Base-by-base conservation (phyloP, 2,888 invertebrate species). In the Mechanitis messenoides region DNA sequence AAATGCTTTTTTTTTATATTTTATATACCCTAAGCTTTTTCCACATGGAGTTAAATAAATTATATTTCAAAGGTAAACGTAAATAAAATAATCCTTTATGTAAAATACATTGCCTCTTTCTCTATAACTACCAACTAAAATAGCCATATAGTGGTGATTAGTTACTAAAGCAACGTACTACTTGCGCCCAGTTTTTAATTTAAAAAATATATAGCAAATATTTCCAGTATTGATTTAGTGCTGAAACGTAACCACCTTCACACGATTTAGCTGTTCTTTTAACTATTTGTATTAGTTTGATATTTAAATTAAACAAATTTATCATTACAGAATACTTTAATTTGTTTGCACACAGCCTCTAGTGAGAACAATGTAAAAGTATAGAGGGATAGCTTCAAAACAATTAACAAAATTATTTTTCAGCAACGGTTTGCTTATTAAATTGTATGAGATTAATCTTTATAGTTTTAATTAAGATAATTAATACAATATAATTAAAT, bases 271-370 rank as follows among this genome's bases (percentile, higher is more conserved):
- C 20, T 20, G 20, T 20, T 20, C 20, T 20, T 20, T 20, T 20
- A 20, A 20, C 20, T 20, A 20, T 20, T 20, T 20, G 20, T 20
- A 20, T 20, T 20, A 20, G 20, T 38, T 11, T 31, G n/a, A 38
- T 35, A 33, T 12, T 42, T 53, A 58, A 66, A 69, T 57, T 56
- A 62, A 60, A 69, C 66, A 72, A 77, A 72, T 67, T 62, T 64
- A 54, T 71, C 71, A 76, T 83, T 73, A 80, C 85, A 87, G 84
- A 88, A 89, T 89, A 88, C 87, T 88, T 88, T 89, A 87, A 88
- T 87, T 89, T 89, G 80, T 80, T 84, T 86, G 87, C 87, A 89
- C 89, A 89, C 88, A 89, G 87, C 88, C 88, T 87, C 85, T 83
- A 83, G 84, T 83, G 83, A 84, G 83, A 86, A 86, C 83, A 83